Evolutionary conservation across 2,113 vertebrate genomes (phyloP), one percentile per base, ranked within the genome.

Genomic region (Globicephala melas): DNA sequence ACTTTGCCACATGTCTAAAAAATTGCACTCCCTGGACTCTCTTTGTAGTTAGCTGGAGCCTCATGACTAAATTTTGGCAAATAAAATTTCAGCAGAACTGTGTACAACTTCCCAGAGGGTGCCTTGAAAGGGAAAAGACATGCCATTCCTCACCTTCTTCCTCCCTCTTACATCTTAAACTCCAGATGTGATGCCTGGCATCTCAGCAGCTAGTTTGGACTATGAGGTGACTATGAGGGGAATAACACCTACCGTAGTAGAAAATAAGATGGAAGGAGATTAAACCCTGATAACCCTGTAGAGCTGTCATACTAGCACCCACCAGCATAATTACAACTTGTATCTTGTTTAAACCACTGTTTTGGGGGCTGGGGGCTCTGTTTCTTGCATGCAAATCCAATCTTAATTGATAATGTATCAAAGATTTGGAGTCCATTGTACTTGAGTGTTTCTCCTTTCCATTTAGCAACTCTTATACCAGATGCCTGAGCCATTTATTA

Each of bases 81-180:
- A 47, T 83, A 63, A 80, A 63, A 85, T 62, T 41, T 82, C 82
- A 90, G 28, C 58, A 68, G 28, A 80, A 44, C 38, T 84, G 50
- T 14, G 9, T 63, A 26, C 26, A 70, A 8, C 36, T 74, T 90
- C n/a, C 6, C 53, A 65, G 89, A 90, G 26, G 20, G 12, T 67
- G 31, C 13, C 71, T 88, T 91, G 6, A 55, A 62, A 55, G 26
- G n/a, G 6, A 84, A 2, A 38, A 25, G 33, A 6, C 28, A 12
- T 50, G 38, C 14, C 55, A 77, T 94, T 38, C 1, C 25, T 83
- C 5, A 3, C 5, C 25, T 68, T 77, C 26, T 33, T 50, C 36
- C 5, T 82, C 67, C 25, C 18, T 38, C 3, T 44, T 36, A 13
- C 17, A 31, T 20, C 60, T 47, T 76, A 28, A 62, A 74, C 33